Evolutionary conservation across 1,140 invertebrate species (phyloP), one percentile per base, ranked within the genome.

Genomic region (Chionoecetes opilio): DNA sequence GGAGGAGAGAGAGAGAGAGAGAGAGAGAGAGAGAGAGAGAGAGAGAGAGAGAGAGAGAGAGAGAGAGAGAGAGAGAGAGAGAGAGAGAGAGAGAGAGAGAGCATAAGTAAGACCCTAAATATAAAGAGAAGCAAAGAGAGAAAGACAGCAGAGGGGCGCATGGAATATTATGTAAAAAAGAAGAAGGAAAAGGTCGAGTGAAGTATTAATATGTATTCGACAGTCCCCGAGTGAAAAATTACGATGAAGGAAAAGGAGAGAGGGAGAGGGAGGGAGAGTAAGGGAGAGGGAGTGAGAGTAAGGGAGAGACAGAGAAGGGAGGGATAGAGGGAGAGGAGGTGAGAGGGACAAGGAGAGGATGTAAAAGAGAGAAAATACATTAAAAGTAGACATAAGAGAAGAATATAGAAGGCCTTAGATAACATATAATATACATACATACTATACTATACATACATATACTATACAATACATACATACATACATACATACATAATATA

Each of bases 121-220:
- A 46, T 8, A 46, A 46, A 46, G 41, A 46, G 41, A 46, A 46
- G 41, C 5, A 8, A 46, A n/a, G n/a, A n/a, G n/a, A n/a, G 14
- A 46, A 14, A 46, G 41, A 3, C 63, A 26, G n/a, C 0, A 75
- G 26, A n/a, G n/a, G n/a, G n/a, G n/a, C n/a, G n/a, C n/a, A n/a
- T n/a, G n/a, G 63, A 75, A 75, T 5, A 75, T 53, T 53, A 53
- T 3, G 21, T 26, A 75, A 75, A 75, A 75, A 75, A 46, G 41
- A 46, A 46, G 41, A 75, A 75, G 63, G 63, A n/a, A 75, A 75
- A 75, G 63, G 63, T 89, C 26, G 41, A 89, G 87, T 38, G 32
- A 89, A 89, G 32, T 38, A 89, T 89, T 89, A 89, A 89, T 89
- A 89, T 89, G 87, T 38, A 89, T 89, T 89, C 87, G 87, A 89